phyloP scores from a whole-genome alignment of 2,797 vertebrate genomes.

The Lepus townsendii region DNA sequence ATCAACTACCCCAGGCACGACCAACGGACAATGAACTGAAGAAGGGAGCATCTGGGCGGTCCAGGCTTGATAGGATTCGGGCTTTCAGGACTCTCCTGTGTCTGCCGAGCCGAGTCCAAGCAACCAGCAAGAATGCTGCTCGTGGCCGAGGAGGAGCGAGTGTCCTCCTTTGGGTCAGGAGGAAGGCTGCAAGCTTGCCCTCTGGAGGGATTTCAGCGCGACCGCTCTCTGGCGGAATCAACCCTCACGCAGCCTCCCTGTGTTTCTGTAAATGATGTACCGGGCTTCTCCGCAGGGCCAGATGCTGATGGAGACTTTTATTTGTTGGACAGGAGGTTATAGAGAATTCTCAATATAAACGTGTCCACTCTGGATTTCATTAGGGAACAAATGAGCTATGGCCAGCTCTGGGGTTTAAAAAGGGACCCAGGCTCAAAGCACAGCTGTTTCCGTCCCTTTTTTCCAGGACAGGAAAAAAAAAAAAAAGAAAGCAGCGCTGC shows the following conservation, averaged over 20 bases:
- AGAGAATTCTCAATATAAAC: constrained; percentile 45
- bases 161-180: not conserved
- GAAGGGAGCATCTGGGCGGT: not conserved
- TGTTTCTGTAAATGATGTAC: constrained; percentile 24
- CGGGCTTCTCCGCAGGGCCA: constrained; percentile 66
- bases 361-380: constrained; percentile 78
- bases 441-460: constrained; percentile 61
- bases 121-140: not conserved
- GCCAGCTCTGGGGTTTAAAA: constrained; percentile 38
- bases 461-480: constrained; percentile 6
- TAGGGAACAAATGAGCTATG: constrained; percentile 68
- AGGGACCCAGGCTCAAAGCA: not conserved
- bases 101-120: not conserved
- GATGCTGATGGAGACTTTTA: constrained; percentile 61
- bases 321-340: constrained; percentile 45
- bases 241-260: not conserved
- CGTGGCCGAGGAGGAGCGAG: not conserved
- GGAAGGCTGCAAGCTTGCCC: constrained; percentile 51
- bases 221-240: constrained; percentile 6
- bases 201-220: constrained; percentile 58
- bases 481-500: not conserved
- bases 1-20: no score
- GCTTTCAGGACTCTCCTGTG: not conserved
- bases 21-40: not conserved
- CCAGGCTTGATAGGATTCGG: not conserved